Evolutionary conservation across 1,140 invertebrate species (phyloP), one percentile per base, ranked within the genome.

Genomic region (Teleopsis dalmanni): DNA sequence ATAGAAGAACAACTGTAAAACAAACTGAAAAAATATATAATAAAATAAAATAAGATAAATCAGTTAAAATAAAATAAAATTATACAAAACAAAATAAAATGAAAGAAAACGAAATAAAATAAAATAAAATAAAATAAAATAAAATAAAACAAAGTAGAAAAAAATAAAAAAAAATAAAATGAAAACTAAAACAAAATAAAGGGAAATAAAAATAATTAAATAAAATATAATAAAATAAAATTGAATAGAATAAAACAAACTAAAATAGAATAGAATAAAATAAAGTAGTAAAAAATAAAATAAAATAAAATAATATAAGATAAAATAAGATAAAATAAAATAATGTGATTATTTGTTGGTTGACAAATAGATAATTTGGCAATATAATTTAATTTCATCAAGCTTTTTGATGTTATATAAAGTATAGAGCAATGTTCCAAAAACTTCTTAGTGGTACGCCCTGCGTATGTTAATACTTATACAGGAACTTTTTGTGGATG

Each of bases 1-100:
- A 22, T 36, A 49, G 4, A 49, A 33, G 18, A 47, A 27, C 34
- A 25, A 43, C 45, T 31, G 34, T 36, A 19, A 22, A 43, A 52
- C 36, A 34, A 37, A 48, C 41, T 11, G 27, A 48, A 10, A 56
- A n/a, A n/a, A n/a, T n/a, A n/a, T n/a, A n/a, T n/a, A n/a, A n/a
- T 0, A 6, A 22, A 41, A 41, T 2, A 25, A 22, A 41, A 22
- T 25, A 41, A 26, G 9, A 1, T 23, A 13, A 25, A 41, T 47
- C 50, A 38, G 43, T 36, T 19, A 25, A 43, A 51, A 36, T 25
- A 36, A 48, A 47, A 9, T 23, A 52, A 10, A 54, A 22, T 25
- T 27, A 14, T 31, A 45, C 8, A 45, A 29, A 44, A 31, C 7
- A 44, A 44, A 26, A 2, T 14, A 7, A 29, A 44, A 44, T 4